Percentiles rank a stretch among this genome's conserved stretches.
phyloP scores from a whole-genome alignment of 2,113 vertebrate species.

The Lagopus leucura region DNA sequence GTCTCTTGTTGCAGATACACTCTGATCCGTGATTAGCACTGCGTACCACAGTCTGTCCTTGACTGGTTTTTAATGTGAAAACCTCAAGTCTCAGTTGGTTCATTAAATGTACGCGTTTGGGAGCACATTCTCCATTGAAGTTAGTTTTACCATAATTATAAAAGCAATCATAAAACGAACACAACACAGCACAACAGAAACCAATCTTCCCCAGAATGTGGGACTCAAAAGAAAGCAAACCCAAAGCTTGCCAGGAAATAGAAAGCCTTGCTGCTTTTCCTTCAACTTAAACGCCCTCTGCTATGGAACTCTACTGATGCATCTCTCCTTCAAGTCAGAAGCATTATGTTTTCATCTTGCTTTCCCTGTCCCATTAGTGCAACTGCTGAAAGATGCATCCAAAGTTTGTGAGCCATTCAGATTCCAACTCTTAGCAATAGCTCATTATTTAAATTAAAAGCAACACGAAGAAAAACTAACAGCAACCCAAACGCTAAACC shows the following conservation, averaged over 20 bases:
- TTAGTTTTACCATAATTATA: neutral
- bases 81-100: neutral
- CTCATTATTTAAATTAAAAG: neutral
- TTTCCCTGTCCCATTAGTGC: neutral
- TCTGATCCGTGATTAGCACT: neutral
- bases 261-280: neutral
- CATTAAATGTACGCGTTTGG: neutral
- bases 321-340: neutral
- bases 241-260: neutral
- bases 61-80: neutral
- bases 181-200: neutral
- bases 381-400: neutral
- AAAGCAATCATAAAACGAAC: neutral
- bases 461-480: neutral
- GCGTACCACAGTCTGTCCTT: neutral
- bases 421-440: neutral
- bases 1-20: neutral
- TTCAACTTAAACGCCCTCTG: neutral
- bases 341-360: neutral
- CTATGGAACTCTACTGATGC: neutral
- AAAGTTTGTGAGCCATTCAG: neutral
- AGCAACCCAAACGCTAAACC: rapidly evolving
- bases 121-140: neutral
- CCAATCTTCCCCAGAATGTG: neutral
- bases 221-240: neutral